phyloP scores from a whole-genome alignment of 2,888 invertebrate species.

The Brachyptera putata region DNA sequence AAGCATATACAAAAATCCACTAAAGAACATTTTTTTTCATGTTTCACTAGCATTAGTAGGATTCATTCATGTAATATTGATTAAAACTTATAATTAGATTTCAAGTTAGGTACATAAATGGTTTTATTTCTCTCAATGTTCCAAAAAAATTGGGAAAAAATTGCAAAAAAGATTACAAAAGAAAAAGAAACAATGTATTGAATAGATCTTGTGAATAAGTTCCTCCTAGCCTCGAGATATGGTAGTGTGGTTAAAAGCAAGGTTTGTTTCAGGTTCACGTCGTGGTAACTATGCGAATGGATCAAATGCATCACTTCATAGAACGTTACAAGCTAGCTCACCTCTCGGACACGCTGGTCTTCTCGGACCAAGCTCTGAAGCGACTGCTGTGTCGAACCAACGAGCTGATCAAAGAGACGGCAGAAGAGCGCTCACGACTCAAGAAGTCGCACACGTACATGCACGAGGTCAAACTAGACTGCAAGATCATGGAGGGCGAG shows the following conservation, averaged over 20 bases:
- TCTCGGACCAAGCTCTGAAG: slow-evolving; percentile 56
- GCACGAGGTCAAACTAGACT: slow-evolving; percentile 65
- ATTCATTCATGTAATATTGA: no score
- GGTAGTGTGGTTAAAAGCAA: slow-evolving; percentile 69
- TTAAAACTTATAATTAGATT: no score
- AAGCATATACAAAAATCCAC: no score
- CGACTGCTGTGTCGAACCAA: slow-evolving; percentile 58
- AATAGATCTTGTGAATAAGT: no score
- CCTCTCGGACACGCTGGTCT: slow-evolving; percentile 53
- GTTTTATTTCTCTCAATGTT: no score
- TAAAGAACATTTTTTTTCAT: no score
- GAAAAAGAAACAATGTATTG: no score
- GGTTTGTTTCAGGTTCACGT: slow-evolving; percentile 73
- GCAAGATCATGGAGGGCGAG: slow-evolving; percentile 59
- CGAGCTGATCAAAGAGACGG: slow-evolving; percentile 61
- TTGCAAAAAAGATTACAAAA: no score
- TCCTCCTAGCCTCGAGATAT: slow-evolving; percentile 57
- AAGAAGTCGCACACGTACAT: slow-evolving; percentile 65
- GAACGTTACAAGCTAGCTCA: slow-evolving; percentile 46
- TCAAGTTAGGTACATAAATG: no score
- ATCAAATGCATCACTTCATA: slow-evolving; percentile 59
- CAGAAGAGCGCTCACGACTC: slow-evolving; percentile 56
- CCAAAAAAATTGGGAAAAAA: no score
- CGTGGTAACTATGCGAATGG: slow-evolving; percentile 62
- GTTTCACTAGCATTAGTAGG: no score